phyloP scores from a whole-genome alignment of 2,888 invertebrate genomes.

The Tiliacea aurago region DNA sequence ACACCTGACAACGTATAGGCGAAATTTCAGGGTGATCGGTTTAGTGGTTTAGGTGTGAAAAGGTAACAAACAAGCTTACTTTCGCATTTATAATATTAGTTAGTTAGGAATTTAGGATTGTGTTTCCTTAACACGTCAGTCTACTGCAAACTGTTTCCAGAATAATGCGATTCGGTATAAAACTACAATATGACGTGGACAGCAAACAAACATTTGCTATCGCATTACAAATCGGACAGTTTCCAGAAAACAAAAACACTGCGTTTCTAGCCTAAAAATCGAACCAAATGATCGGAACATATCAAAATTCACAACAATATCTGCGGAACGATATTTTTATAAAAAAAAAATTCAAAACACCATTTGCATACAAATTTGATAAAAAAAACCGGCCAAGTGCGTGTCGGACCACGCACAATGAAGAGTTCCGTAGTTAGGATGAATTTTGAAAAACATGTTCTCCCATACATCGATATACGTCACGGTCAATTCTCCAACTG shows the following conservation, averaged over 20 bases:
- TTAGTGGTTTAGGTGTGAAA: no score
- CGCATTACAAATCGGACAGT: conserved; percentile 15
- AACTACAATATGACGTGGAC: neutral
- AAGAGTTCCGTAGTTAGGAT: no score
- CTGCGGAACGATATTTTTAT: conserved; percentile 24
- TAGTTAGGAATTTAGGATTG: no score
- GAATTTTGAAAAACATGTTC: no score
- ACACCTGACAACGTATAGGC: no score
- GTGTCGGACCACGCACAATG: no score
- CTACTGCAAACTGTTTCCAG: neutral
- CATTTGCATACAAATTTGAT: conserved; percentile 38
- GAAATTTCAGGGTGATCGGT: no score
- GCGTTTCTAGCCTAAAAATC: conserved; percentile 5
- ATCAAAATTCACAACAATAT: conserved; percentile 13
- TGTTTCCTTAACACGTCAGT: no score
- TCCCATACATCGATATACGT: no score
- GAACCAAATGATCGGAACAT: conserved; percentile 34
- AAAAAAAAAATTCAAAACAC: conserved; percentile 30
- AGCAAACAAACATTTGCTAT: conserved; percentile 17
- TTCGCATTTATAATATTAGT: no score
- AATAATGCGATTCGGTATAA: neutral
- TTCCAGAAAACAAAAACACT: neutral
- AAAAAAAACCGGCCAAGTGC: conserved; percentile 45
- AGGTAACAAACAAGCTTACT: no score
- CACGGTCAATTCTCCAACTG: no score